Evolutionary conservation across 2,797 vertebrate species (phyloP).

Genomic region (Coracias cyanogaster): DNA sequence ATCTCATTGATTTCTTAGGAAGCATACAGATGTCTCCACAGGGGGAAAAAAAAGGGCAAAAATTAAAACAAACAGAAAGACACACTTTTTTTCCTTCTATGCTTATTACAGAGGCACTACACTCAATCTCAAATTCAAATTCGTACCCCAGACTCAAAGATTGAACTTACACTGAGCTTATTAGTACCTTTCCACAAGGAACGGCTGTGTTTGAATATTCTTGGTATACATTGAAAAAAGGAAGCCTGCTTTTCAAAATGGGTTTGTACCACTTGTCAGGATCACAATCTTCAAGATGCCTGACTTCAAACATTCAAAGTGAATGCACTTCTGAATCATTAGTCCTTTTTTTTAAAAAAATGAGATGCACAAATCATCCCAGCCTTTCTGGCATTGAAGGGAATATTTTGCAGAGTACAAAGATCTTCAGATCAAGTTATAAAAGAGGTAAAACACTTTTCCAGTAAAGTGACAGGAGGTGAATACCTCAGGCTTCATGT

Average conservation of each 20-base stretch:
- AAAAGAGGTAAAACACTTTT: background rate
- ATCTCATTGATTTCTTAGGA: background rate
- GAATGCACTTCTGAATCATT: background rate
- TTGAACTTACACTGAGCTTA: accelerated
- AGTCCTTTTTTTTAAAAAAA: background rate
- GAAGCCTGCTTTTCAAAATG: background rate
- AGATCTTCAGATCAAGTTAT: background rate
- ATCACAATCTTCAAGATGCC: background rate
- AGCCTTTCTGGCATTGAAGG: background rate
- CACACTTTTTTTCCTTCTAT: background rate
- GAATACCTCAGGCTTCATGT: background rate
- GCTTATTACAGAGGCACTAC: background rate
- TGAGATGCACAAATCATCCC: background rate
- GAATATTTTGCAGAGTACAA: background rate
- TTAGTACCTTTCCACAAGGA: background rate
- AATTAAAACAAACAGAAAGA: background rate
- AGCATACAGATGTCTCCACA: background rate
- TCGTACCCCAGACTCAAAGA: background rate
- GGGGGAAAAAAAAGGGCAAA: too few relatives aligned
- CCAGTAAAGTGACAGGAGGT: background rate
- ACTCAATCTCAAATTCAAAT: background rate
- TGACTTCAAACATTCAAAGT: background rate
- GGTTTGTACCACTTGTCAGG: background rate
- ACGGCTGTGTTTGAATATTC: background rate
- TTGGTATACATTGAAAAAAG: accelerated